Conservation (phyloP, 92 coral and sea anemone species). For the Pocillopora grandis region DNA sequence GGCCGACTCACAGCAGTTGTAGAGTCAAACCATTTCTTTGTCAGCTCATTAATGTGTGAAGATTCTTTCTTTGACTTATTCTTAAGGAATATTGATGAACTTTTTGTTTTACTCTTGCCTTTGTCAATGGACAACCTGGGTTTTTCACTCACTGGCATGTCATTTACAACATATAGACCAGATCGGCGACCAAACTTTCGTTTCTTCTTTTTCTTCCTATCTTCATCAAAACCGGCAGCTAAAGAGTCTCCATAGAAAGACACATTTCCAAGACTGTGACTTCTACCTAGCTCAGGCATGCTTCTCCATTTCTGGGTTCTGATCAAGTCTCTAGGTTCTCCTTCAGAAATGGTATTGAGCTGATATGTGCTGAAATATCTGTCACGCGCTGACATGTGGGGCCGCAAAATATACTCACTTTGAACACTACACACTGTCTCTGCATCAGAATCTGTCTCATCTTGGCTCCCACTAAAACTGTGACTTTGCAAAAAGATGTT, state of each 20-base stretch:
- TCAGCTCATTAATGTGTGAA: conserved; percentile 63
- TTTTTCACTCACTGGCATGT: conserved; percentile 65
- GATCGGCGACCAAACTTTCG: conserved; percentile 87
- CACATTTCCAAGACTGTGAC: conserved; percentile 38
- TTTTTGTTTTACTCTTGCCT: conserved; percentile 54
- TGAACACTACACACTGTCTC: conserved; percentile 76
- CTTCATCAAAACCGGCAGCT: conserved; percentile 53
- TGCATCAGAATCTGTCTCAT: conserved; percentile 79
- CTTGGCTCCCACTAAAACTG: conserved; percentile 52
- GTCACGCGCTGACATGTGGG: conserved; percentile 75
- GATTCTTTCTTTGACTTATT: conserved; percentile 54
- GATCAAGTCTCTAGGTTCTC: conserved; percentile 4
- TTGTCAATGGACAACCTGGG: conserved; percentile 56
- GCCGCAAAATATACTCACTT: conserved; percentile 73
- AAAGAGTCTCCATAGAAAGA: conserved; percentile 62
- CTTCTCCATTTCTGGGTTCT: conserved; percentile 73
- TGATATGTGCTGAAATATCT: conserved; percentile 76
- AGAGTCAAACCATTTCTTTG: conserved; percentile 83
- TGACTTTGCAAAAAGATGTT: conserved; percentile 38
- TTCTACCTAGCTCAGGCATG: conserved; percentile 70
- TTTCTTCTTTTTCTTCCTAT: conserved; percentile 63
- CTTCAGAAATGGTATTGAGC: conserved; percentile 47
- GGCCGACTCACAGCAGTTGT: conserved; percentile 79
- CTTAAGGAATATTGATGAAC: conserved; percentile 48
- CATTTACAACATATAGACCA: conserved; percentile 92